Conservation (phyloP, 2,113 vertebrate genomes). For the Lepus timidus region DNA sequence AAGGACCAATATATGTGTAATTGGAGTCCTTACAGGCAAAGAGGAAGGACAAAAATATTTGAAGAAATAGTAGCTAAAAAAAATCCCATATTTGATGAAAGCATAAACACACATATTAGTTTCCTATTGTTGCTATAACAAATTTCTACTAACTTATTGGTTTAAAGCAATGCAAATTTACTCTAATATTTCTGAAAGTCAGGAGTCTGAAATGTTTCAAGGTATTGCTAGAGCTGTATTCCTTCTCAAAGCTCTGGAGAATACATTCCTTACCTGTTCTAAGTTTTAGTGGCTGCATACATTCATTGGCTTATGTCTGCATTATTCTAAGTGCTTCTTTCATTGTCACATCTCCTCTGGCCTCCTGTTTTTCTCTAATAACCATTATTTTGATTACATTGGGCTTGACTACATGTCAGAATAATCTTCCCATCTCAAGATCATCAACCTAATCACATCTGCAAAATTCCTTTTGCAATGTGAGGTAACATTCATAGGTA, state of each 20-base stretch:
- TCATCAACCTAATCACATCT: background rate
- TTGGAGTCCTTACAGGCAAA: background rate
- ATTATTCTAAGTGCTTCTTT: background rate
- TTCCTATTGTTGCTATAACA: background rate
- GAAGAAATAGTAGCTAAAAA: background rate
- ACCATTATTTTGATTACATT: background rate
- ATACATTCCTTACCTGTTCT: background rate
- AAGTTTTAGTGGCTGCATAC: background rate
- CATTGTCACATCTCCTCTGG: background rate
- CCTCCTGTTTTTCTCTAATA: background rate
- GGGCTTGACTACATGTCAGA: background rate
- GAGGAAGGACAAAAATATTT: background rate
- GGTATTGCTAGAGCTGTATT: background rate
- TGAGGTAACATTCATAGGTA: background rate
- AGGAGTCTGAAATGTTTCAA: background rate
- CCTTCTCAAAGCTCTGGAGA: background rate
- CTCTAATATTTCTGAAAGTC: background rate
- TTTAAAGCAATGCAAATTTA: background rate
- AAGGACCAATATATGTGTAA: background rate
- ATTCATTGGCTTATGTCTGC: background rate
- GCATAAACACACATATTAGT: background rate
- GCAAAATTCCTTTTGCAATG: background rate
- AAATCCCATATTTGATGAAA: background rate
- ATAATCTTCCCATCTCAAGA: background rate
- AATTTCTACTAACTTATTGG: background rate